phyloP scores from a whole-genome alignment of 2,113 vertebrate genomes.

The Anolis sagrei region DNA sequence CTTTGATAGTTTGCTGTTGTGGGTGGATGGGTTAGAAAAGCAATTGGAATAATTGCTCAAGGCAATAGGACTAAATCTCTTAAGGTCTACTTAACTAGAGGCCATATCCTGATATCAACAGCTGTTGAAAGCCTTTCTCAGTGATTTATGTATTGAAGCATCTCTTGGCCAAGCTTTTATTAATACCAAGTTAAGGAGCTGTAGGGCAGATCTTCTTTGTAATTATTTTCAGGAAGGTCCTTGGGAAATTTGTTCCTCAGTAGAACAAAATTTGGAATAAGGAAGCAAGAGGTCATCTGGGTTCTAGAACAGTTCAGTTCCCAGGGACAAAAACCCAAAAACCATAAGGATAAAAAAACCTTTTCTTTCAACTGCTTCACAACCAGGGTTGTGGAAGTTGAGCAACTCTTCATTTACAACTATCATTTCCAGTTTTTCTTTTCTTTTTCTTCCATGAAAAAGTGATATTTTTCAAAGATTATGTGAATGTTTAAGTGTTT shows the following conservation, averaged over 20 bases:
- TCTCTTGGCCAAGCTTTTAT: not conserved
- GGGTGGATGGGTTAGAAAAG: not conserved
- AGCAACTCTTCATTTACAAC: not conserved
- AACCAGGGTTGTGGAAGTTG: not conserved
- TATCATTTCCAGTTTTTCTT: not conserved
- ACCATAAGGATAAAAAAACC: not conserved
- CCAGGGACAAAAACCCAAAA: not conserved
- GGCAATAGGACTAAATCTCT: not conserved
- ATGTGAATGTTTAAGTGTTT: too few species aligned
- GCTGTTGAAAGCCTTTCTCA: not conserved
- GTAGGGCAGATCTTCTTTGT: not conserved
- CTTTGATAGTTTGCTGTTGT: not conserved
- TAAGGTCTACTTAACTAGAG: not conserved
- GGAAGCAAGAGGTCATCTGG: not conserved
- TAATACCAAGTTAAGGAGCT: not conserved
- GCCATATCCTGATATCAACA: not conserved
- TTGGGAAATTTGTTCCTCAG: not conserved
- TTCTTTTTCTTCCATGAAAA: too few species aligned
- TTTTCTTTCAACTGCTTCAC: not conserved
- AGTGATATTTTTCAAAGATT: too few species aligned
- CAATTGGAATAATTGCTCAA: not conserved
- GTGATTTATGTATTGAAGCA: not conserved
- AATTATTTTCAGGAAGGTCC: not conserved
- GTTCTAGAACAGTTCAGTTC: too few species aligned
- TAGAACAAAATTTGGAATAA: not conserved